These are phyloP conservation scores for Furnarius figulus DNA, from an alignment of 2,113 vertebrate genomes.

Conservation along the genomic window DNA sequence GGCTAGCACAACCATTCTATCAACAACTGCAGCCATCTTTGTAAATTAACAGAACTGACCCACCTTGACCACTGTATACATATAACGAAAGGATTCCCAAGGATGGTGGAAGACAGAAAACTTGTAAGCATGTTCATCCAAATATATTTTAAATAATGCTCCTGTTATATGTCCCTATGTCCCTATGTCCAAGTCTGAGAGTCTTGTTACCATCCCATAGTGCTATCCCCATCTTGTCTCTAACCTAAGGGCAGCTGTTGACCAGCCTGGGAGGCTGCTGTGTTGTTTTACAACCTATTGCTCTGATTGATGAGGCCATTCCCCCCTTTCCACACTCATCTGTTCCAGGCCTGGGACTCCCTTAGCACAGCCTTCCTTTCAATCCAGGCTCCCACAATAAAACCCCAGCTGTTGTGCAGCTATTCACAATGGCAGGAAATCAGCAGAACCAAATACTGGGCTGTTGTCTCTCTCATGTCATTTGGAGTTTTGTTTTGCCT, in stretches of 20 bases:
- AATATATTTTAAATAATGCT: background rate
- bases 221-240: background rate
- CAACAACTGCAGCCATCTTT: background rate
- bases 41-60: background rate
- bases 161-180: background rate
- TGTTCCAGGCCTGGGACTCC: background rate
- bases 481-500: background rate
- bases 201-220: background rate
- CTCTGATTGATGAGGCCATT: background rate
- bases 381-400: conserved; percentile 2
- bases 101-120: background rate
- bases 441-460: conserved; percentile 29
- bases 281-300: background rate
- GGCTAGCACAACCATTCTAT: background rate
- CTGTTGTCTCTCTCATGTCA: conserved; percentile 19
- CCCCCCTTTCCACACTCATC: background rate
- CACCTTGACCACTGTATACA: background rate
- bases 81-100: background rate
- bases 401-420: background rate
- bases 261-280: background rate
- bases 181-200: background rate
- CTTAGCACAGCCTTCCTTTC: background rate
- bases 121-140: background rate
- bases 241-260: background rate
- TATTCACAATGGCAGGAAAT: conserved; percentile 66